These are phyloP conservation scores for Madoqua kirkii DNA, from an alignment of 2,113 vertebrate genomes.

Conservation along the genomic window DNA sequence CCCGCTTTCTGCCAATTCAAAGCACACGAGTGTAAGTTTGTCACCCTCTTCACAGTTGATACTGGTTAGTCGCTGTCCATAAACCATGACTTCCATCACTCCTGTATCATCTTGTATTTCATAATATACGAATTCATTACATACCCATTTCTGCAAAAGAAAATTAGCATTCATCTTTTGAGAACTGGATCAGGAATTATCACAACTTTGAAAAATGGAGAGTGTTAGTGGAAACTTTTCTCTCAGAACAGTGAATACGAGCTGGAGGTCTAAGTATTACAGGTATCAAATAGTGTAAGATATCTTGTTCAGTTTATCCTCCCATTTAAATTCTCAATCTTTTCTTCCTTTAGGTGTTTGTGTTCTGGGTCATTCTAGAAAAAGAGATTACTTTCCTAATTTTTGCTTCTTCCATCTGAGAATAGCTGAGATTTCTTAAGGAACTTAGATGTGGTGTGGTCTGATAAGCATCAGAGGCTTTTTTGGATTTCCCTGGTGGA, in stretches of 20 bases:
- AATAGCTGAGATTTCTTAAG: neutral
- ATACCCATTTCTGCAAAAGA: conserved; percentile 30
- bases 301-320: neutral
- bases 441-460: neutral
- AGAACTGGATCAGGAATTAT: neutral
- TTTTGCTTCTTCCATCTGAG: neutral
- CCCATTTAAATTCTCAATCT: neutral
- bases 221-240: neutral
- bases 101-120: conserved; percentile 37
- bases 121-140: neutral
- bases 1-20: neutral
- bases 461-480: neutral
- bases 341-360: neutral
- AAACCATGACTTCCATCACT: neutral
- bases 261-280: neutral
- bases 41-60: conserved; percentile 11
- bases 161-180: neutral
- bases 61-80: neutral
- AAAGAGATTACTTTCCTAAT: neutral
- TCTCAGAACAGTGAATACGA: neutral
- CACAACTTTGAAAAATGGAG: neutral
- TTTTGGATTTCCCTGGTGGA: neutral
- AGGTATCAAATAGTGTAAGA: neutral
- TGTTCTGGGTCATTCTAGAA: neutral
- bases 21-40: conserved; percentile 25